Evolutionary conservation across 2,888 invertebrate species (phyloP).

Genomic region (Apodemia mormo): DNA sequence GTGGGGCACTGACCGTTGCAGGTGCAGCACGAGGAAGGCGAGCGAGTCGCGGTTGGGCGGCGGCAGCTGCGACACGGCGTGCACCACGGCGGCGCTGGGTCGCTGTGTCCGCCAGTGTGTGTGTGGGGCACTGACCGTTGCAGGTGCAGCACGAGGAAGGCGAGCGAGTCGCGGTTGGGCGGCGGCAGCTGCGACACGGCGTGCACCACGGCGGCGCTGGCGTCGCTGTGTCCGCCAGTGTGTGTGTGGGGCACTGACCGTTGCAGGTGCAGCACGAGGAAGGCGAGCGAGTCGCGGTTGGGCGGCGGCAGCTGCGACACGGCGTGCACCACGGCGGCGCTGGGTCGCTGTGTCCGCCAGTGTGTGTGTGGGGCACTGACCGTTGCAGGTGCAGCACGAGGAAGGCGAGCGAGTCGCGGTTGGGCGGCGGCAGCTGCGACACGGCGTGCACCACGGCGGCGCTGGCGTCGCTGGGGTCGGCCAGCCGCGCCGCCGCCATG

Average conservation of each 20-base stretch:
- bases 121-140: constrained; percentile 81
- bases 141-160: constrained; percentile 94
- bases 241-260: constrained; percentile 65
- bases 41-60: constrained; percentile 97
- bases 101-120: constrained; percentile 57
- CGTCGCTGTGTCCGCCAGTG: constrained; percentile 13
- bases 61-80: constrained; percentile 92
- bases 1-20: constrained; percentile 84
- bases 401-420: constrained; percentile 97
- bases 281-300: constrained; percentile 97
- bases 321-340: constrained; percentile 86
- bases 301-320: constrained; percentile 93
- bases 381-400: constrained; percentile 93
- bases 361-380: constrained; percentile 56
- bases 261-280: constrained; percentile 94
- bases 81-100: constrained; percentile 85
- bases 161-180: constrained; percentile 96
- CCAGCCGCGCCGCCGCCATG: constrained; percentile 83
- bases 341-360: constrained; percentile 66
- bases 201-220: constrained; percentile 80
- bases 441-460: constrained; percentile 88
- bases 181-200: constrained; percentile 92
- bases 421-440: constrained; percentile 93
- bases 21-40: constrained; percentile 94
- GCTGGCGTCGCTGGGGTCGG: constrained; percentile 82